A percentile compares a stretch with the other conserved stretches of the same genome.
Conservation (phyloP, 2,113 vertebrate species). For the Lepus timidus region DNA sequence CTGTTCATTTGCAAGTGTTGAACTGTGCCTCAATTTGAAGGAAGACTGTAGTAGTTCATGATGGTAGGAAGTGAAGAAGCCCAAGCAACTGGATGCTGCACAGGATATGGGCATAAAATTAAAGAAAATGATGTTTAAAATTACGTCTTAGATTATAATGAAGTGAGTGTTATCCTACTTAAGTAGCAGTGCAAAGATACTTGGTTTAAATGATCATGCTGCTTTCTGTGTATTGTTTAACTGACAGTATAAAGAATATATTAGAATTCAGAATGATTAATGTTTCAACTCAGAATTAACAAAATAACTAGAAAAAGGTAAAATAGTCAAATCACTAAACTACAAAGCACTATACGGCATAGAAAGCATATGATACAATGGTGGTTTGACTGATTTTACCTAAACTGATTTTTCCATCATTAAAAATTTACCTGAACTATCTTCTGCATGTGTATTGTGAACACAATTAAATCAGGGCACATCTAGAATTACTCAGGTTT, state of each 20-base stretch:
- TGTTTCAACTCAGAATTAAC: background rate
- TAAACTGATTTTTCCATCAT: background rate
- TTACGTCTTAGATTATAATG: background rate
- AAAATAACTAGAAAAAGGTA: conserved; percentile 1
- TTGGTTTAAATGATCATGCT: conserved; percentile 26
- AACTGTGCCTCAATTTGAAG: background rate
- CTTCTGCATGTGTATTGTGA: background rate
- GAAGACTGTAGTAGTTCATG: background rate
- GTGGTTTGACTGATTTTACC: conserved; percentile 27
- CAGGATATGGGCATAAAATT: background rate
- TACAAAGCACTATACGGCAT: background rate
- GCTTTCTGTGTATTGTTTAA: background rate
- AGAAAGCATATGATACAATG: background rate
- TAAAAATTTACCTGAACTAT: background rate
- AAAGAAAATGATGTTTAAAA: background rate
- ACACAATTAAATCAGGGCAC: background rate
- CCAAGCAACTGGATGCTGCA: background rate
- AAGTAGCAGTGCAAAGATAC: background rate
- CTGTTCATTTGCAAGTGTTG: background rate
- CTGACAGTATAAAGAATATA: background rate
- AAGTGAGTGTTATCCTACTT: background rate
- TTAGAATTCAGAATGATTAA: conserved; percentile 20
- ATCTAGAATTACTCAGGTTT: background rate
- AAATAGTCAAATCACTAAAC: background rate
- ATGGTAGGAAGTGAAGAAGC: background rate